Conservation (phyloP, 2,797 vertebrate genomes). For the Pelodytes ibericus region DNA sequence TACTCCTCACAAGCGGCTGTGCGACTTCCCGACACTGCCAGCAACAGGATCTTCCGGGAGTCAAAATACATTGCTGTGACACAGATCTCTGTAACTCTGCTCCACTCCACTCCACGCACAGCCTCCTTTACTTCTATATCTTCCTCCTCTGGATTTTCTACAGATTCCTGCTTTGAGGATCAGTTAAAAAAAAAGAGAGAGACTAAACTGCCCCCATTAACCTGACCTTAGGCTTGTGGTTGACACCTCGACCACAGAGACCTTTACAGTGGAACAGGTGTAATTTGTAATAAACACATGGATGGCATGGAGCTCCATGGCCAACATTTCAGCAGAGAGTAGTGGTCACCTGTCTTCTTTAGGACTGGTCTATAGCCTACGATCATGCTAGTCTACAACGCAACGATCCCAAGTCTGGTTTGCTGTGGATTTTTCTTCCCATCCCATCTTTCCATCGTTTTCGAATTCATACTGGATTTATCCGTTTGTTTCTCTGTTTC, state of each 20-base stretch:
- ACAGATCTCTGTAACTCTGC: conserved; percentile 80
- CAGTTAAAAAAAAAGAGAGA: background rate
- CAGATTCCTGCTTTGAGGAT: conserved; percentile 56
- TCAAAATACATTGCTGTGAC: conserved; percentile 81
- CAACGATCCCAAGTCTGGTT: no score
- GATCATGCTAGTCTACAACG: no score
- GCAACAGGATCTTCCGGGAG: conserved; percentile 88
- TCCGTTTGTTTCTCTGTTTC: no score
- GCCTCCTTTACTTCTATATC: background rate
- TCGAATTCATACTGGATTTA: no score
- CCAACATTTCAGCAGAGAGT: background rate
- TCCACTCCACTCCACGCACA: conserved; percentile 35
- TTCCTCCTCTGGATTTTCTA: conserved; percentile 48
- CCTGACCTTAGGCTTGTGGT: background rate
- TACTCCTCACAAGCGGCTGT: conserved; percentile 86
- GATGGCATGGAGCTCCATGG: background rate
- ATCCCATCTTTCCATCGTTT: no score
- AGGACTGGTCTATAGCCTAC: no score
- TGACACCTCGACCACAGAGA: background rate
- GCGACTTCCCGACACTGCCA: conserved; percentile 92
- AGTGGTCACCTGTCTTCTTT: background rate
- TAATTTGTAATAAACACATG: background rate
- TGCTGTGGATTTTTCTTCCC: no score
- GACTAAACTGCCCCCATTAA: background rate
- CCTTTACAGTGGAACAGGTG: background rate